Base-by-base conservation (phyloP, 2,797 vertebrate genomes). In the Phalloptychus januarius region DNA sequence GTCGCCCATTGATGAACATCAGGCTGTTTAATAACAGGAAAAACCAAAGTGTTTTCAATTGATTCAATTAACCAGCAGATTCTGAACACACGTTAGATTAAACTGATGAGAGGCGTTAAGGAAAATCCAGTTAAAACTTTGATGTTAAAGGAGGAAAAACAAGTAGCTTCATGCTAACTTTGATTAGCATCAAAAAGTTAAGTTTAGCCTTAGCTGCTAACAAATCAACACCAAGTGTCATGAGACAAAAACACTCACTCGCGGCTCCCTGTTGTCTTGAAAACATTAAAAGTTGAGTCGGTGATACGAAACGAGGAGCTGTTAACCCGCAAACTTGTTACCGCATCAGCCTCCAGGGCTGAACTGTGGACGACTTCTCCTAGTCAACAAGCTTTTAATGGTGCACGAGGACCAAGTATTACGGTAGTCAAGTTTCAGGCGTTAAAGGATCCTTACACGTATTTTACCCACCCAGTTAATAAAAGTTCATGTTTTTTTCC, bases 1-100 rank as follows among this genome's bases (percentile, higher is more conserved):
- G 40, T 7, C 16, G 20, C 92, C 93, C 93, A 95, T 95, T 44
- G 46, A 23, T 1, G 11, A 31, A 8, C 25, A 58, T 31, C 31
- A 13, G 3, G 31, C 54, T 45, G 20, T 61, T 42, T 70, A n/a
- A 3, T 1, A 1, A 38, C n/a, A 20, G 15, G 16, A 20, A 20
- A 36, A 11, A 58, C 5, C 58, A 7, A 28, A 5, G 7, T 36
- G 16, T 18, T 7, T 63, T 7, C 7, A 63, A 7, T 63, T 63
- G 13, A 15, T 3, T 36, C 15, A 15, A 33, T 6, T 3, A 18
- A 36, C 12, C 31, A 63, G 36, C 15, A 20, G 1, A 20, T 36
- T 61, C 58, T 18, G 58, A 36, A 63, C 16, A 36, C 16, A 36
- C 20, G 7, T 36, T 7, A 20, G 7, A 18, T 10, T 16, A 28